Evolutionary conservation across 2,888 invertebrate species (phyloP), one percentile per base, ranked within the genome.

Genomic region (Ophion ventricosus): DNA sequence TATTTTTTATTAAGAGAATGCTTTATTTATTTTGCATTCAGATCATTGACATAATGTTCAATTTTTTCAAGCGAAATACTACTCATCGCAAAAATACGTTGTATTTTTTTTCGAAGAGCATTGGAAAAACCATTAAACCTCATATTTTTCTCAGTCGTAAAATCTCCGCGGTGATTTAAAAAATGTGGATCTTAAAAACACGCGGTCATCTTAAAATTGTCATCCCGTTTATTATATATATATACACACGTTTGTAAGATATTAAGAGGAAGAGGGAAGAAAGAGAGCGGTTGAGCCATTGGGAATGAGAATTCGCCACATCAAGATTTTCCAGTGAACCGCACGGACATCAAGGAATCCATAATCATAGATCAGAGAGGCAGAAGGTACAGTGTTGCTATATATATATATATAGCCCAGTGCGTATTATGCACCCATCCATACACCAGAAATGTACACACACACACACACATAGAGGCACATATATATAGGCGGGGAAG

Each of bases 281-380:
- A 61, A 35, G 74, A 66, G 74, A 67, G 25, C 43, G 29, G 20
- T 35, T 35, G 57, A 23, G 2, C 14, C 17, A 23, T 56, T 75
- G 74, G 54, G 29, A 73, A 59, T 40, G 56, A 73, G 59, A 73
- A 75, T 40, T 49, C 64, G 66, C 76, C 43, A 76, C 67, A 61
- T 70, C 49, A 54, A 23, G 78, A 29, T 80, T 80, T 81, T 86
- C 70, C 70, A 77, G 77, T 64, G 82, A 86, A 80, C 83, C 74
- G 77, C 57, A 78, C 73, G 74, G 80, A 87, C 87, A 86, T 88
- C 86, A 85, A 85, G 84, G 87, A 89, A 91, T 90, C 86, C 88
- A 91, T 91, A 90, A 91, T 90, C 90, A 88, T 90, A 91, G 90
- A 91, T 91, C 90, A 86, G 83, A 87, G 83, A 81, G 57, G 74